Conservation (phyloP, 2,113 vertebrate species). For the Pelecanoides urinatrix region DNA sequence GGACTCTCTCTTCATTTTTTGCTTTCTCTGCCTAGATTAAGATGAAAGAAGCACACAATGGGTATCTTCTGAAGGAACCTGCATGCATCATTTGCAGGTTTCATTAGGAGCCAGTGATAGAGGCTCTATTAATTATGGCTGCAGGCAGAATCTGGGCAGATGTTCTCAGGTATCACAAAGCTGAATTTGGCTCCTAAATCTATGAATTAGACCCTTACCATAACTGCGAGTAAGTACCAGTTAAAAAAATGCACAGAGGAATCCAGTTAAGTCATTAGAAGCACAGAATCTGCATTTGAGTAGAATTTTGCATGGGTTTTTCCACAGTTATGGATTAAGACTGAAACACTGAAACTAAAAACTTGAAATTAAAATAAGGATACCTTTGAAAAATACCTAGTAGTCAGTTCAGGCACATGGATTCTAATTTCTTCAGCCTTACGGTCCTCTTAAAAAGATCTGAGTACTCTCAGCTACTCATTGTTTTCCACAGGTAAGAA, state of each 20-base stretch:
- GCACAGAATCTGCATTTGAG: neutral
- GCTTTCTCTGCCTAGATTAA: neutral
- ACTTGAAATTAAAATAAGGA: neutral
- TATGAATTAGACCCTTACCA: neutral
- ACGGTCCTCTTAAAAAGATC: neutral
- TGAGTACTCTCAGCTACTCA: neutral
- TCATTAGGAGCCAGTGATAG: neutral
- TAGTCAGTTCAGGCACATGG: neutral
- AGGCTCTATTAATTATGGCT: neutral
- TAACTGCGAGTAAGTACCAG: neutral
- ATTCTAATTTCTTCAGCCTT: neutral
- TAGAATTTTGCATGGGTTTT: neutral
- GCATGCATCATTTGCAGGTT: neutral
- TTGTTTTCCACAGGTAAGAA: neutral
- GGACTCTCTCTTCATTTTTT: neutral
- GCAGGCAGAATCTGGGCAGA: neutral
- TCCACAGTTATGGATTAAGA: neutral
- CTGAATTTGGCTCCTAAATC: neutral
- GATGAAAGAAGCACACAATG: neutral
- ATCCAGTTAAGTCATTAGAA: neutral
- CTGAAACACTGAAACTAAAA: neutral
- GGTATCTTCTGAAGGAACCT: neutral
- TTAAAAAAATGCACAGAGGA: neutral
- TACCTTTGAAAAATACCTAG: neutral
- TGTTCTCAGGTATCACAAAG: neutral